Conservation (phyloP, 2,113 vertebrate genomes). For the Poeciliopsis retropinna region DNA sequence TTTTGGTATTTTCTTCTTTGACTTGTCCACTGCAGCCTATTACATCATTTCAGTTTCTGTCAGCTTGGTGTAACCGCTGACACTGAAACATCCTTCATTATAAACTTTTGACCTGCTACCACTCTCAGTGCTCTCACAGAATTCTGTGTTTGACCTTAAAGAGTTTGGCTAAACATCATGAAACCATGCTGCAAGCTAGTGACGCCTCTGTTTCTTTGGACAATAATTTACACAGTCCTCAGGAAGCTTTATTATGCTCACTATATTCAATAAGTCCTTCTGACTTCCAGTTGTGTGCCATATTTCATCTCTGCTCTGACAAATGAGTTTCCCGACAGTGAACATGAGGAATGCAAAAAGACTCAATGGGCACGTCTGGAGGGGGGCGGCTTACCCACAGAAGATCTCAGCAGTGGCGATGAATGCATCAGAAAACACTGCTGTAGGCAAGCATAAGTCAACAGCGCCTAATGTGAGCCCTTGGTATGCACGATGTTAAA, state of each 20-base stretch:
- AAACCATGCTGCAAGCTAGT: conserved; percentile 12
- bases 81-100: conserved; percentile 43
- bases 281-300: conserved; percentile 62
- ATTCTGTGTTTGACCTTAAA: conserved; percentile 44
- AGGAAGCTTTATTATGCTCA: conserved; percentile 44
- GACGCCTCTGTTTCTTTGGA: conserved; percentile 35
- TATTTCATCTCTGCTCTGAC: conserved; percentile 58
- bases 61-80: conserved; percentile 29
- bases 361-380: conserved; percentile 60
- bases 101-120: conserved; percentile 30
- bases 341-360: conserved; percentile 66
- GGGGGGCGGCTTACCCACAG: conserved; percentile 61
- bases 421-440: conserved; percentile 68
- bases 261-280: conserved; percentile 50
- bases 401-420: conserved; percentile 73
- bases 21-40: conserved; percentile 47
- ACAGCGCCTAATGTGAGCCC: conserved; percentile 67
- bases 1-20: conserved; percentile 45
- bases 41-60: conserved; percentile 52
- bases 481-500: conserved; percentile 76
- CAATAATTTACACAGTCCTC: conserved; percentile 34
- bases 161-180: conserved; percentile 38
- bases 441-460: conserved; percentile 76
- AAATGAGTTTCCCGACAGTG: conserved; percentile 63
- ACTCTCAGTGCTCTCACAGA: conserved; percentile 29